Conservation (phyloP, 1,140 invertebrate species). For the Dolichoris vasculosae region DNA sequence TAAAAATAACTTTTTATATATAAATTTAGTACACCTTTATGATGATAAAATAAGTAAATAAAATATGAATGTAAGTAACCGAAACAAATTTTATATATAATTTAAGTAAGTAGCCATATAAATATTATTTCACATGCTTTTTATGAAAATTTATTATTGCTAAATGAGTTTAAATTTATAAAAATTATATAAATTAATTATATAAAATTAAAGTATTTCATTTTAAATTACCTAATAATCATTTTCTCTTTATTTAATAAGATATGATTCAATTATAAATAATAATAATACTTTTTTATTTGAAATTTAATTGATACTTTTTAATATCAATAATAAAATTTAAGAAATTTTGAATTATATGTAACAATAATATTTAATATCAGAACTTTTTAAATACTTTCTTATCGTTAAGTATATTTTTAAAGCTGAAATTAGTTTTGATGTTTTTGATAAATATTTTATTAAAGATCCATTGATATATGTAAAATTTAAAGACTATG, state of each 20-base stretch:
- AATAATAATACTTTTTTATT: constrained; percentile 3
- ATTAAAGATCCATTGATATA: not conserved
- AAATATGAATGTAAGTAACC: not conserved
- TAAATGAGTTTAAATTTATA: not conserved
- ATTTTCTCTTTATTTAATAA: constrained; percentile 7
- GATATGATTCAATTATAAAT: not conserved
- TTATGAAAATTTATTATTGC: not conserved
- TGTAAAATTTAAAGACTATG: not conserved
- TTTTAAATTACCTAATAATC: not conserved
- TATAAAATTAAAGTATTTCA: not conserved
- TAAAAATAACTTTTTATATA: not conserved
- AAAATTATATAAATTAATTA: not conserved
- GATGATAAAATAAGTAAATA: not conserved
- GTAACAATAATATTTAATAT: too few relatives aligned
- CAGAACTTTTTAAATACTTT: not conserved
- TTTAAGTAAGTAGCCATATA: not conserved
- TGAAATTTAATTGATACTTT: not conserved
- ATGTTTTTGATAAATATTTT: not conserved
- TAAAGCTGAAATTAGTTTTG: not conserved
- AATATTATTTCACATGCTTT: not conserved
- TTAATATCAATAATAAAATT: not conserved
- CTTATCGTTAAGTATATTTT: not conserved
- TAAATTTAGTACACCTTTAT: not conserved
- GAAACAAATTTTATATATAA: not conserved
- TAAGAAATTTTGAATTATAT: too few relatives aligned